Evolutionary conservation across 2,797 vertebrate species (phyloP), one percentile per base, ranked within the genome.

Genomic region (Acanthopagrus latus): DNA sequence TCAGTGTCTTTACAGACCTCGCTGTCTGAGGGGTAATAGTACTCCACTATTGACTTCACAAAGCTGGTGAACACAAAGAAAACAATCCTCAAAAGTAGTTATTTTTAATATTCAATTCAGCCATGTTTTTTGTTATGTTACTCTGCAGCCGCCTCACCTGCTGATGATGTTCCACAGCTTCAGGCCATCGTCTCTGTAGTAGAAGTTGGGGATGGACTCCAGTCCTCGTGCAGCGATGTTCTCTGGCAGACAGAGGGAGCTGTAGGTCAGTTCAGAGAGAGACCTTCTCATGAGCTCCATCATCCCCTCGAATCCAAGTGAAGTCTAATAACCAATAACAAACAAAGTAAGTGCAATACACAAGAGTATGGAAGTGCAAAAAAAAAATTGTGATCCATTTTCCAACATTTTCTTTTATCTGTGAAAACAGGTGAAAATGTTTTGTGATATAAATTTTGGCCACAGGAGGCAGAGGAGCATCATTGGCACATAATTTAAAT

Each of bases 151-250:
- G 8, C 1, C 3, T 25, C 18, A 71, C 69, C 57, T 51, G 69
- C 16, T 81, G 66, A 95, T 91, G 0, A 93, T 89, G 0, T 71
- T 69, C 94, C 95, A 96, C 74, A 96, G 88, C 0, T 78, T 89
- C 75, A 95, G 65, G 20, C 92, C 91, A 10, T 96, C 95, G 0
- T 96, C 95, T 0, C 94, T 93, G 83, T 94, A 96, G 68, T 94
- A 89, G 81, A 92, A 95, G 54, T 91, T 82, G 0, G 94, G 95
- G 66, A 96, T 47, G 0, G 91, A 83, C 72, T 94, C 87, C 7
- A 96, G 91, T 1, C 94, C 94, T 2, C 93, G 91, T n/a, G 81
- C 66, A 58, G 74, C 25, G 0, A 96, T 88, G 88, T 95, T 90
- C 0, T 71, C 69, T 14, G 57, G 57, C 27, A 51, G 69, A 20